These are phyloP conservation scores for Bubo scandiacus DNA, from an alignment of 2,113 vertebrate species.

Conservation along the genomic window DNA sequence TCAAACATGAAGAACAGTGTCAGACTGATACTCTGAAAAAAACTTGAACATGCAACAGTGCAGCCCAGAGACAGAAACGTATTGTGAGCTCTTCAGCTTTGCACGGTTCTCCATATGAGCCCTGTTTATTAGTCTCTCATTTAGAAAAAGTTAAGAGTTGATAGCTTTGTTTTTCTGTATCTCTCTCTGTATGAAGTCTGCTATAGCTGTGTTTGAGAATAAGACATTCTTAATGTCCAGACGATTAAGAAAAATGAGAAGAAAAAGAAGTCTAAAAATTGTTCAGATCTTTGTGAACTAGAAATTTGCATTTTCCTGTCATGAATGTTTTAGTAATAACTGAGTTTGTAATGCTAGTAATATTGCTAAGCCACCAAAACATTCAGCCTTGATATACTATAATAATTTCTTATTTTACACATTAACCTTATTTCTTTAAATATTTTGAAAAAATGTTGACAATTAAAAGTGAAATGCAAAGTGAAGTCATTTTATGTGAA, in stretches of 20 bases:
- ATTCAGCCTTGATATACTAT: not conserved
- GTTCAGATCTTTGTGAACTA: not conserved
- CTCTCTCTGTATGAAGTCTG: not conserved
- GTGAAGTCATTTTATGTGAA: not conserved
- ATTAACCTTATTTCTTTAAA: not conserved
- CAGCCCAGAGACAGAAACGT: not conserved
- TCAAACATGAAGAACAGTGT: not conserved
- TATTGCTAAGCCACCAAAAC: not conserved
- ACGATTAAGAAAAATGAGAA: not conserved
- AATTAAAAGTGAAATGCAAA: not conserved
- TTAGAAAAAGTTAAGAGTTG: not conserved
- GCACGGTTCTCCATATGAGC: not conserved
- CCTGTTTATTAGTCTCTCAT: not conserved
- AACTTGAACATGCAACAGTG: not conserved
- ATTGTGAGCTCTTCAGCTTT: not conserved
- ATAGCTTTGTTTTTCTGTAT: not conserved
- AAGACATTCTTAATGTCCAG: not conserved
- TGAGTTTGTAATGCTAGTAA: not conserved
- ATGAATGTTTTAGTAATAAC: not conserved
- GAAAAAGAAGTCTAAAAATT: not conserved
- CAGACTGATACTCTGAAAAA: not conserved
- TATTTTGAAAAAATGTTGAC: not conserved
- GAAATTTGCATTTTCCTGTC: not conserved
- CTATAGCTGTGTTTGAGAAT: not conserved
- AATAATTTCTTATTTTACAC: not conserved